A percentile compares a stretch with the other conserved stretches of the same genome.
Conservation (phyloP, 2,113 vertebrate genomes). For the Pheucticus melanocephalus region DNA sequence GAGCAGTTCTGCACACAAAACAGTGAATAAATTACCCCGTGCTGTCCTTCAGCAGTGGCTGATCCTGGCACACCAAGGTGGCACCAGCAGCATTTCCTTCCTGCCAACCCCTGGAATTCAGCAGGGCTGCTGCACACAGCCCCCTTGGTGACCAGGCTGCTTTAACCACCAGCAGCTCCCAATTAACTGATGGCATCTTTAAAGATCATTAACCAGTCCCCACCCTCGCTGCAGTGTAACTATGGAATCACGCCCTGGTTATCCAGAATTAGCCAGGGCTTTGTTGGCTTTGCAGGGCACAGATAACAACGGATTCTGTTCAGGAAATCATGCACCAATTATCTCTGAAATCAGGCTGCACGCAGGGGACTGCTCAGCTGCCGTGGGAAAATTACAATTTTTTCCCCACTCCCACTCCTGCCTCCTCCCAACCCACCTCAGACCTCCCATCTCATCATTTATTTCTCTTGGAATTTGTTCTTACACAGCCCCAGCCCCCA, state of each 20-base stretch:
- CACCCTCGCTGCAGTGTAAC: not conserved
- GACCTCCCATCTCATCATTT: not conserved
- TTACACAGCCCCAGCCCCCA: not conserved
- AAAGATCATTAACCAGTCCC: not conserved
- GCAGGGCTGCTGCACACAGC: not conserved
- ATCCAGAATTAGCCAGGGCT: not conserved
- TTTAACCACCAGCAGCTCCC: not conserved
- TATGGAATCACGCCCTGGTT: not conserved
- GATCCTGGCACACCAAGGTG: not conserved
- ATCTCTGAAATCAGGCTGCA: not conserved
- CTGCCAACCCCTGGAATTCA: accelerated
- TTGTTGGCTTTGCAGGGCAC: not conserved
- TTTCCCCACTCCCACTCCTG: not conserved
- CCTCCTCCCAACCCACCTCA: not conserved
- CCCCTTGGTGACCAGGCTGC: not conserved
- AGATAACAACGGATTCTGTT: not conserved
- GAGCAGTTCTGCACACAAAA: not conserved
- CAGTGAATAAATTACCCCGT: not conserved
- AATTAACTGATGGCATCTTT: not conserved
- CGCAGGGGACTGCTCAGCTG: not conserved
- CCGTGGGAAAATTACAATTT: not conserved
- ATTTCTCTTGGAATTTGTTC: not conserved
- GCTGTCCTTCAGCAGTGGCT: not conserved
- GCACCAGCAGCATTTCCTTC: not conserved
- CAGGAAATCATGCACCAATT: not conserved